phyloP scores from a whole-genome alignment of 1,140 invertebrate species.

The Nasonia longicornis region DNA sequence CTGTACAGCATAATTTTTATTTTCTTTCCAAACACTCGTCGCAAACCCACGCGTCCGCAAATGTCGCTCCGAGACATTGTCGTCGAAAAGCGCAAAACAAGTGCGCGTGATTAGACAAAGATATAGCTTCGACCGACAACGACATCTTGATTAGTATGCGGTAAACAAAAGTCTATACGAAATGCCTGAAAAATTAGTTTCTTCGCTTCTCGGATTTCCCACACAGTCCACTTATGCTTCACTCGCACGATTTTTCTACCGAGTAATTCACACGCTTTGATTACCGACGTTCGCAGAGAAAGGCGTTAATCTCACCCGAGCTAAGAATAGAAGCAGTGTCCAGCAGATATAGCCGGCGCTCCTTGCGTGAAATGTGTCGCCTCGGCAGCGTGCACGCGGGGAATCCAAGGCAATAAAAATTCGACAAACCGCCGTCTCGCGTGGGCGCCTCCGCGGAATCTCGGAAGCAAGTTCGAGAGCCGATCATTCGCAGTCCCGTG shows the following conservation, averaged over 20 bases:
- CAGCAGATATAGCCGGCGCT: background rate
- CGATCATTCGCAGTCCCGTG: background rate
- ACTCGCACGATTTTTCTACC: too few species aligned
- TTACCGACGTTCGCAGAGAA: too few species aligned
- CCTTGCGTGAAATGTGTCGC: background rate
- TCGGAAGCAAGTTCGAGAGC: background rate
- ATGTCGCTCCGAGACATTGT: background rate
- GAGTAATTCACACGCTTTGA: too few species aligned
- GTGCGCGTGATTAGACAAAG: conserved; percentile 7
- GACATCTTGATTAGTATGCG: conserved; percentile 9
- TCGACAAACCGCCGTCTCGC: background rate
- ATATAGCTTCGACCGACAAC: conserved; percentile 8
- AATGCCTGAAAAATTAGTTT: background rate
- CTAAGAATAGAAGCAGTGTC: too few species aligned
- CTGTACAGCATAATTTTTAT: background rate
- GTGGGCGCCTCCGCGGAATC: background rate
- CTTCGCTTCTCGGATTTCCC: too few species aligned
- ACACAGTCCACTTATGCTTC: too few species aligned
- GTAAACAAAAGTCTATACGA: background rate
- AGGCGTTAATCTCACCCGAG: too few species aligned
- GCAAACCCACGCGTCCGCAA: too few species aligned
- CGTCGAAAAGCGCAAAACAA: background rate
- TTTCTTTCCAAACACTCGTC: background rate
- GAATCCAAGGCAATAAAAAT: background rate
- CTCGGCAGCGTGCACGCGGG: background rate